A percentile compares a stretch with the other conserved stretches of the same genome.
phyloP scores from a whole-genome alignment of 2,888 invertebrate genomes.

The Brassicogethes aeneus region DNA sequence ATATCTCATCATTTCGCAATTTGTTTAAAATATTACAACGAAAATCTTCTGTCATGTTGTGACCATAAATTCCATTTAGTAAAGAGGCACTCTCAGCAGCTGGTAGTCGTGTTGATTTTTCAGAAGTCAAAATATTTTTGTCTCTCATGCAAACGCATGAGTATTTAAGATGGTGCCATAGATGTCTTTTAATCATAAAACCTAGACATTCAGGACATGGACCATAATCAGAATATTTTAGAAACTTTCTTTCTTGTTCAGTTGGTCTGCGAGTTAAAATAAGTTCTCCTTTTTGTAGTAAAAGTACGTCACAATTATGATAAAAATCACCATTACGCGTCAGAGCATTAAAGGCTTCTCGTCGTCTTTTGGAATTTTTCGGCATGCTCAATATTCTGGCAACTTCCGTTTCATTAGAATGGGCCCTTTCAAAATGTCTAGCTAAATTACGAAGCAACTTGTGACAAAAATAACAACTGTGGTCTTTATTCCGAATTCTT shows the following conservation, averaged over 20 bases:
- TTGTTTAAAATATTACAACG: neutral
- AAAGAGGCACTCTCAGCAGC: conserved; percentile 8
- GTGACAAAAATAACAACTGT: conserved; percentile 11
- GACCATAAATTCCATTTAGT: conserved; percentile 5
- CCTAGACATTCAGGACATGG: conserved; percentile 11
- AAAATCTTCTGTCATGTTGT: conserved; percentile 6
- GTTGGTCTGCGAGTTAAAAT: conserved; percentile 8
- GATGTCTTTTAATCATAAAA: conserved; percentile 8
- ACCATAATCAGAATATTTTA: conserved; percentile 8
- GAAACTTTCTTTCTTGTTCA: conserved; percentile 5
- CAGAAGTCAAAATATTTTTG: no score
- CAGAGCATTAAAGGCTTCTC: conserved; percentile 6
- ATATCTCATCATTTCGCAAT: conserved; percentile 1
- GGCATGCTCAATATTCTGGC: conserved; percentile 3
- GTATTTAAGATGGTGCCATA: conserved; percentile 11
- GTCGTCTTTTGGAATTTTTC: conserved; percentile 7
- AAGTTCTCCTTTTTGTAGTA: conserved; percentile 9
- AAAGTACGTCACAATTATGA: conserved; percentile 9
- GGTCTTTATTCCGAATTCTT: conserved; percentile 8
- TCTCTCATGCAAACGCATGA: no score
- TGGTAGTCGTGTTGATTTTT: conserved; percentile 4
- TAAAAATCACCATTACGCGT: conserved; percentile 8
- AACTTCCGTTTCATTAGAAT: conserved; percentile 9
- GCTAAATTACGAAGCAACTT: conserved; percentile 8
- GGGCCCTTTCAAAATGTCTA: conserved; percentile 8